Evolutionary conservation across 2,888 invertebrate species (phyloP), one percentile per base, ranked within the genome.

Genomic region (Apamea monoglypha): DNA sequence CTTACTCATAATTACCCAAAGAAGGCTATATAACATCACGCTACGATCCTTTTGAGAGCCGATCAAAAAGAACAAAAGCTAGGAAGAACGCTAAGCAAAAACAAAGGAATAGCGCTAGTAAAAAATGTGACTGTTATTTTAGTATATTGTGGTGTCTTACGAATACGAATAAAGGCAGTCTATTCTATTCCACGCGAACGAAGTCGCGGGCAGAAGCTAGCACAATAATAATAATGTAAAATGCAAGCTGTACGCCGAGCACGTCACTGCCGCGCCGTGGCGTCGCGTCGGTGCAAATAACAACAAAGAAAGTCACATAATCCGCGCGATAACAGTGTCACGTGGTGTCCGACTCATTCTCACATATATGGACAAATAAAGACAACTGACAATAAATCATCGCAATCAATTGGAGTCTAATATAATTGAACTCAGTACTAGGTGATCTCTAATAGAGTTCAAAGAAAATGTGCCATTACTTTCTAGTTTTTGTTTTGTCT

Each of bases 291-390:
- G 18, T 18, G 78, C 82, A 29, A 67, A 82, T 68, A 47, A 68
- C 67, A 80, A 80, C 72, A 68, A 67, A 79, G 36, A 67, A 80
- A 80, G 67, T 61, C 59, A 74, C 81, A 29, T 59, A 82, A 82
- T 25, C 82, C n/a, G 67, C 32, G 32, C 61, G 67, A 82, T 75
- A 75, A 82, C n/a, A n/a, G 21, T 8, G 44, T 82, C 76, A 75
- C 80, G 50, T 82, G 74, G 50, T 29, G 12, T n/a, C 36, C 56
- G 68, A 82, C 53, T 75, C n/a, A n/a, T n/a, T 18, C 32, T 10
- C 36, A 53, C 40, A 21, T 29, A 25, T 14, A 66, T n/a, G 10
- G n/a, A 36, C 1, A 32, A 47, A 47, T 56, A 47, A 36, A 74
- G 6, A 82, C 25, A 25, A 21, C 21, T n/a, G 40, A n/a, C 73